Evolutionary conservation across 2,113 vertebrate genomes (phyloP), one percentile per base, ranked within the genome.

Genomic region (Grammomys surdaster): DNA sequence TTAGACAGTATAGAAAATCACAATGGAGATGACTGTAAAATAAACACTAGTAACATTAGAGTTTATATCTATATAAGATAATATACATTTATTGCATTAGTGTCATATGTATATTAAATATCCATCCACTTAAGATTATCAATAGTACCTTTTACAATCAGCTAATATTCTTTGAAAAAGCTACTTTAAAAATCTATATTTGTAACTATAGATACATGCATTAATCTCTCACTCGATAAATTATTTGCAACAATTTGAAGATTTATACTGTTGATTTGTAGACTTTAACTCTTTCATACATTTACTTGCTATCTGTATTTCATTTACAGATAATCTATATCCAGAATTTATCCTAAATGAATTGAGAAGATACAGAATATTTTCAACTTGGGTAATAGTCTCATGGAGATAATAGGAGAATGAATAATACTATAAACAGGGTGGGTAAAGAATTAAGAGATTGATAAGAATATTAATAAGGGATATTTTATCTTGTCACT

Each of bases 231-330:
- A 51, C 11, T 51, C 10, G 51, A 51, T 88, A 93, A 33, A 22
- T 73, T 89, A 84, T 58, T 95, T 72, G 72, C 33, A 93, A 46
- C 67, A 60, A 72, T 88, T 93, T 84, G 4, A 2, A 95, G 69
- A 90, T 72, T 33, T 88, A 48, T 5, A 91, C n/a, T 77, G 20
- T 11, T 88, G 67, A 88, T 82, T 95, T 93, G 13, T 60, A 92
- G 51, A 95, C 81, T 48, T 93, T 28, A 60, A 70, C 40, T 82
- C 20, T 86, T 82, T 86, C 63, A 72, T 80, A 80, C 80, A 88
- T 69, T 88, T 95, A 91, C 10, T 85, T 82, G 69, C 60, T 91
- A 75, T 48, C 86, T 69, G 33, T 80, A 80, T 89, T 94, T 94
- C 16, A 43, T 94, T 76, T 69, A 43, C 43, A 36, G 72, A 86